Evolutionary conservation across 2,888 invertebrate genomes (phyloP), one percentile per base, ranked within the genome.

Genomic region (Oegoconia quadripuncta): DNA sequence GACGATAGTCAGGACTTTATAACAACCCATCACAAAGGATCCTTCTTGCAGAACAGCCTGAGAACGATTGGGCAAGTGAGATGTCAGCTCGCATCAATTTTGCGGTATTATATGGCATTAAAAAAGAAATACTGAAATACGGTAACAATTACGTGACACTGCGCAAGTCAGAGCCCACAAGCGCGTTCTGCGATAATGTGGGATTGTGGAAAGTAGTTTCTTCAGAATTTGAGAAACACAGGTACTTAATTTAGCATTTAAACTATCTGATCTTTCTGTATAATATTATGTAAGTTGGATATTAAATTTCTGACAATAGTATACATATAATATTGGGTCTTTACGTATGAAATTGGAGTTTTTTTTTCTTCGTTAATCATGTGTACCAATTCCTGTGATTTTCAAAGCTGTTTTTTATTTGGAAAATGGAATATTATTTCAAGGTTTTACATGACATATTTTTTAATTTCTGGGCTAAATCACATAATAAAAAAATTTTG

Each of bases 171-270:
- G 31, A 29, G 2, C 48, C 55, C 1, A 42, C 35, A 1, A 66
- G 66, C 32, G 46, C 57, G 0, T 70, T 49, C 39, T 55, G 59
- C 13, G 67, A 70, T 39, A 42, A 49, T 6, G 42, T 65, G 18
- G 55, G 57, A 36, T 17, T 54, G 1, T 59, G 52, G 46, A 52
- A 40, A 17, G 60, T 59, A 13, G 23, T 37, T 7, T 20, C 42
- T 0, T 42, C 46, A 23, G 42, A 47, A 25, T 33, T 12, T 4
- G 42, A 33, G 11, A 46, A 37, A 14, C 14, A 17, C 5, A 14
- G 14, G 43, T 46, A 37, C 11, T 8, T 25, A 23, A 25, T n/a
- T n/a, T n/a, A n/a, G n/a, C n/a, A n/a, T n/a, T n/a, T n/a, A n/a
- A n/a, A n/a, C n/a, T n/a, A n/a, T n/a, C n/a, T n/a, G n/a, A n/a